These are phyloP conservation scores for Serilophus lunatus DNA, from an alignment of 2,113 vertebrate genomes.

Conservation along the genomic window DNA sequence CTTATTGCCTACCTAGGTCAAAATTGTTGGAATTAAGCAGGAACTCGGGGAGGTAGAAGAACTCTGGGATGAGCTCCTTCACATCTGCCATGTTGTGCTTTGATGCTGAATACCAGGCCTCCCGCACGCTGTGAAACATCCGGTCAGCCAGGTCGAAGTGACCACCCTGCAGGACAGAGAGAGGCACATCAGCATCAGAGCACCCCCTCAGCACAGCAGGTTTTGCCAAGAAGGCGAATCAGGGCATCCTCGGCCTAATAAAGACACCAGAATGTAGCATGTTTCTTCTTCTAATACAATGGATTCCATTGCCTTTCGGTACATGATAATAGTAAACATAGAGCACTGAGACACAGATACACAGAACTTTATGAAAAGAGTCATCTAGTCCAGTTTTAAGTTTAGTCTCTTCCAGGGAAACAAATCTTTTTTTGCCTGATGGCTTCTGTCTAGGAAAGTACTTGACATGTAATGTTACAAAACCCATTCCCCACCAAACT, in stretches of 20 bases:
- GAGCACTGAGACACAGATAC: neutral
- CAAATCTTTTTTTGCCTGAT: neutral
- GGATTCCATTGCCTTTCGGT: neutral
- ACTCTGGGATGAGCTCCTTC: conserved; percentile 98
- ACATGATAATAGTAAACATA: neutral
- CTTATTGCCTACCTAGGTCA: conserved; percentile 82
- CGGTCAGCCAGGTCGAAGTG: conserved; percentile 97
- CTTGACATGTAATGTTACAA: neutral
- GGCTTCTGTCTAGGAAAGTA: neutral
- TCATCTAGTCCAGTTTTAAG: neutral
- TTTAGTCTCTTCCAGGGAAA: neutral
- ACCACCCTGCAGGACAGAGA: conserved; percentile 80
- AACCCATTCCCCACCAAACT: neutral
- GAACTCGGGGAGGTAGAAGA: conserved; percentile 97
- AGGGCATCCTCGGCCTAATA: neutral
- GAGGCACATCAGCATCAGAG: neutral
- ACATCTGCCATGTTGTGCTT: conserved; percentile 99
- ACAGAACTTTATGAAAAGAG: neutral
- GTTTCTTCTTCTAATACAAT: neutral
- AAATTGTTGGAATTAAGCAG: conserved; percentile 98
- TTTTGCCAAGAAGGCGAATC: neutral
- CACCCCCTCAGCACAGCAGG: neutral
- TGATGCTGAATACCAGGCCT: conserved; percentile 94
- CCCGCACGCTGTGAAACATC: conserved; percentile 97
- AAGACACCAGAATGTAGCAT: fast-evolving